Percentiles rank a stretch among this genome's conserved stretches.
phyloP scores from a whole-genome alignment of 2,797 vertebrate species.

The Sebastolobus altivelis region DNA sequence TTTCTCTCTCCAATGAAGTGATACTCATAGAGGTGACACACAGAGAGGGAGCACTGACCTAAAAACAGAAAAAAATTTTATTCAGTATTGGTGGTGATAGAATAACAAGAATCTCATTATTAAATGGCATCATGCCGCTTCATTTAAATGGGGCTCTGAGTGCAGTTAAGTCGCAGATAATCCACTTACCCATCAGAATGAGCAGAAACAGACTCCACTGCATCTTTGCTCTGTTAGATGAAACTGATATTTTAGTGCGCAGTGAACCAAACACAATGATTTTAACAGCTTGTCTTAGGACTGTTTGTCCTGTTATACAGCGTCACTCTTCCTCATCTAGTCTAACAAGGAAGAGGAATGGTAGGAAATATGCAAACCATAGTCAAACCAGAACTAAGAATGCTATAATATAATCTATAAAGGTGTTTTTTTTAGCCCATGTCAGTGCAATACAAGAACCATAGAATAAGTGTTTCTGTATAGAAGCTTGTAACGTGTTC shows the following conservation, averaged over 20 bases:
- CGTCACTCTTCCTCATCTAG: not conserved
- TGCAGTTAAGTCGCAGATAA: not conserved
- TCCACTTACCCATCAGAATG: conserved; percentile 43
- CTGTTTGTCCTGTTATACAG: too few species aligned
- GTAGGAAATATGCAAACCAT: not conserved
- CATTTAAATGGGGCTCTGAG: too few species aligned
- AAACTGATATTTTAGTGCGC: not conserved
- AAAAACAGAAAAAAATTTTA: not conserved
- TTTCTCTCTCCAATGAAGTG: rapidly evolving
- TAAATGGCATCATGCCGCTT: too few species aligned
- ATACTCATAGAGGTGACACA: conserved; percentile 1
- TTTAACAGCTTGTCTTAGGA: not conserved
- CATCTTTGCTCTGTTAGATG: conserved; percentile 33
- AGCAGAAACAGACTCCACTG: conserved; percentile 34
- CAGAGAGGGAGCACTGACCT: conserved; percentile 18
- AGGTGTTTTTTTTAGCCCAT: not conserved
- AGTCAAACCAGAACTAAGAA: not conserved
- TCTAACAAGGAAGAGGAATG: not conserved
- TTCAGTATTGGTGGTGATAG: not conserved
- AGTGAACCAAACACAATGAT: not conserved
- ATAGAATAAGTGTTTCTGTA: not conserved
- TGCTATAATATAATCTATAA: not conserved
- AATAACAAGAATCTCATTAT: not conserved
- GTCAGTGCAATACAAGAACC: not conserved
- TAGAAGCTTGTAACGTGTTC: not conserved